phyloP scores from a whole-genome alignment of 2,888 invertebrate genomes.

The Gonocerus acuteangulatus region DNA sequence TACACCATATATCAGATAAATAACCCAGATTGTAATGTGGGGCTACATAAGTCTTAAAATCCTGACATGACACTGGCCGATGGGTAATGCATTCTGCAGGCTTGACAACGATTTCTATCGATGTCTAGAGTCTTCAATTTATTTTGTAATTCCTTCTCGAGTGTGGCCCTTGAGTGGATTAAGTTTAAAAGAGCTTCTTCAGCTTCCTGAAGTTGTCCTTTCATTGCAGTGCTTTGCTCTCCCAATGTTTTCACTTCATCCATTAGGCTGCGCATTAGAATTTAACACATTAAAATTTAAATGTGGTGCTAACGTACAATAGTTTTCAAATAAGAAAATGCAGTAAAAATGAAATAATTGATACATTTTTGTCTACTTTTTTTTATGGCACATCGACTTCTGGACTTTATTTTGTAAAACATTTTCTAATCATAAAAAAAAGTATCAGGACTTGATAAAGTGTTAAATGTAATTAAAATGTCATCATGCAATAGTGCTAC shows the following conservation, averaged over 20 bases:
- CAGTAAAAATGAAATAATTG: no score
- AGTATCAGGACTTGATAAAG: no score
- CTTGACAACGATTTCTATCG: slow-evolving; percentile 58
- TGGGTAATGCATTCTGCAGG: slow-evolving; percentile 62
- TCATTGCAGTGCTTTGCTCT: slow-evolving; percentile 59
- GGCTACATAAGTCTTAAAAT: no score
- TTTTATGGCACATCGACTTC: no score
- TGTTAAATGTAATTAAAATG: no score
- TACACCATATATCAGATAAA: no score
- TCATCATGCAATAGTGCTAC: no score
- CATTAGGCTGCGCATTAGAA: slow-evolving; percentile 49
- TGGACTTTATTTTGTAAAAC: no score
- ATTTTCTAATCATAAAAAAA: no score
- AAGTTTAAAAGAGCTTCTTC: slow-evolving; percentile 49
- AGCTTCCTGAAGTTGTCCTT: slow-evolving; percentile 57
- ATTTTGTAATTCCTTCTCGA: slow-evolving; percentile 61
- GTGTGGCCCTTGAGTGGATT: slow-evolving; percentile 47
- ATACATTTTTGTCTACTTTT: no score
- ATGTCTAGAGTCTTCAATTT: slow-evolving; percentile 64
- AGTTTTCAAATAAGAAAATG: no score
- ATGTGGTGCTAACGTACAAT: not conserved
- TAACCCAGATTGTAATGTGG: no score
- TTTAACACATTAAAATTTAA: not conserved
- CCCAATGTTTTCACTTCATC: slow-evolving; percentile 66
- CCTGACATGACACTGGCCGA: slow-evolving; percentile 60